These are phyloP conservation scores for Ips typographus DNA, from an alignment of 1,140 invertebrate genomes.

Conservation along the genomic window DNA sequence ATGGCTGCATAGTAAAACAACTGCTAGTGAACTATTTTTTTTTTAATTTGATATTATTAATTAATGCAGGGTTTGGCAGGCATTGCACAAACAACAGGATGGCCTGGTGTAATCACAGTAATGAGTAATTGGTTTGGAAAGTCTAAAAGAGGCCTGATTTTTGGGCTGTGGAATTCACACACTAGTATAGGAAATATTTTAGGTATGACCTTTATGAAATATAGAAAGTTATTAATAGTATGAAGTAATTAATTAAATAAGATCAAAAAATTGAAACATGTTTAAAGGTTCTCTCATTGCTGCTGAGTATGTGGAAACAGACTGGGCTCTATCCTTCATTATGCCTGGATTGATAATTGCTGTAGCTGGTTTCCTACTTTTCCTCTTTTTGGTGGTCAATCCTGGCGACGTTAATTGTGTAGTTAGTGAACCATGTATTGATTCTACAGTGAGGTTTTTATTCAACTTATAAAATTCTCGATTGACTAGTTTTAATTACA, in stretches of 20 bases:
- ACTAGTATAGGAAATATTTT: constrained; percentile 95
- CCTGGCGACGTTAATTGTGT: constrained; percentile 72
- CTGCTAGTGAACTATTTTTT: too few relatives aligned
- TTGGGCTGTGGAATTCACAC: constrained; percentile 96
- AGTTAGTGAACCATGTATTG: constrained; percentile 45
- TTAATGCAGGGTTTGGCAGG: constrained; percentile 71
- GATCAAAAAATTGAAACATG: background rate
- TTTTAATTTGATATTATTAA: background rate
- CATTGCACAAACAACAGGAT: constrained; percentile 84
- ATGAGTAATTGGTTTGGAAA: constrained; percentile 97
- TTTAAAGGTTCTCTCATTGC: constrained; percentile 71
- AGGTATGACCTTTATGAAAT: constrained; percentile 55
- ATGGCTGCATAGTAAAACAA: too few relatives aligned
- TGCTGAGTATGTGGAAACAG: constrained; percentile 76
- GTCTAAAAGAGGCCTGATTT: constrained; percentile 86
- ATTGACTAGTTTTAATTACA: too few relatives aligned
- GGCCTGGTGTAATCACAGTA: constrained; percentile 90
- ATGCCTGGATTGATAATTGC: constrained; percentile 88
- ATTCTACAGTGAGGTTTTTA: too few relatives aligned
- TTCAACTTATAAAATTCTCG: too few relatives aligned
- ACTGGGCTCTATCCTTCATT: constrained; percentile 92
- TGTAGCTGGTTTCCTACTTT: constrained; percentile 73
- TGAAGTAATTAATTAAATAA: background rate
- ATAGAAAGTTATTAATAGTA: background rate
- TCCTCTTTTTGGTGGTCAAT: constrained; percentile 81